Percentiles rank a stretch among this genome's conserved stretches.
Evolutionary conservation across 2,113 vertebrate genomes (phyloP).

Genomic region (Sylvia atricapilla): DNA sequence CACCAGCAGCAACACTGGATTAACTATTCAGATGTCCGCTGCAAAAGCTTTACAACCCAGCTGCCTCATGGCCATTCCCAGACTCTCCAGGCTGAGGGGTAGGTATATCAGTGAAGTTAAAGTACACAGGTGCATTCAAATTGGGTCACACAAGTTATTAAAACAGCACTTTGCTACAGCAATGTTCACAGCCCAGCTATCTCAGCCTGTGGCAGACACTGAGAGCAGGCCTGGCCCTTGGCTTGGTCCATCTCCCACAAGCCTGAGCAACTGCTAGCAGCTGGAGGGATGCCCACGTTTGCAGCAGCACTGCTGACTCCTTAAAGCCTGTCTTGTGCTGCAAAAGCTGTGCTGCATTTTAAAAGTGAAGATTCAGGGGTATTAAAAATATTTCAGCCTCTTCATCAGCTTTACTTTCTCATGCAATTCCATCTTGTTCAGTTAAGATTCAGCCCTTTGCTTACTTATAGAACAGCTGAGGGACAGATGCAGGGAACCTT

Average conservation of each 20-base stretch:
- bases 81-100: neutral
- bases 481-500: neutral
- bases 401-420: slow-evolving; percentile 8
- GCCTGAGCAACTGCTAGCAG: neutral
- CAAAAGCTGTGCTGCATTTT: neutral
- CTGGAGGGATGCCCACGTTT: neutral
- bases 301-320: slow-evolving; percentile 35
- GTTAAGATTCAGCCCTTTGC: neutral
- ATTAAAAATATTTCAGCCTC: slow-evolving; percentile 54
- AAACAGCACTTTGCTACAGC: neutral
- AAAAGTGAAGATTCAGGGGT: slow-evolving; percentile 29
- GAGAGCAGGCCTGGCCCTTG: neutral
- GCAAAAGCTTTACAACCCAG: neutral
- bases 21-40: neutral
- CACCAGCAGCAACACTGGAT: neutral
- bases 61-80: neutral
- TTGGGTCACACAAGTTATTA: neutral
- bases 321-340: neutral
- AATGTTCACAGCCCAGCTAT: neutral
- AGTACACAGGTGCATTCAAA: neutral
- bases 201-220: neutral
- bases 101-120: neutral
- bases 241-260: neutral
- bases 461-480: neutral
- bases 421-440: neutral